Percentiles rank a stretch among this genome's conserved stretches.
Evolutionary conservation across 1,140 invertebrate genomes (phyloP).

Genomic region (Meteorus sp.): DNA sequence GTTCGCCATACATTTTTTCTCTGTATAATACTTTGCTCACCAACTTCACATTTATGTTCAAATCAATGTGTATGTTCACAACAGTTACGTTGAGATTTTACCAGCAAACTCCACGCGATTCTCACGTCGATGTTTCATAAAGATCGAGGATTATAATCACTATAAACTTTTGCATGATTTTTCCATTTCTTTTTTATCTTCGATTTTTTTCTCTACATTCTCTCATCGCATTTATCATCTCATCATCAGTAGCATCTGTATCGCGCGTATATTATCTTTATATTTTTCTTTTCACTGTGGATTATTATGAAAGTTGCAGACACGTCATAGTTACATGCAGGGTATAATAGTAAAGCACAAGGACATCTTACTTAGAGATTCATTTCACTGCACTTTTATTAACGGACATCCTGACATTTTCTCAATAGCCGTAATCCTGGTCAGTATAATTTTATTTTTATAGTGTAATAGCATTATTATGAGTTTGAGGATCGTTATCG

Average conservation of each 20-base stretch:
- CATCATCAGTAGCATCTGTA: too few relatives aligned
- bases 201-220: not conserved
- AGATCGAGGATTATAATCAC: slow-evolving; percentile 17
- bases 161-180: slow-evolving; percentile 3
- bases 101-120: slow-evolving; percentile 3
- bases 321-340: not conserved
- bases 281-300: too few relatives aligned
- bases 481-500: not conserved
- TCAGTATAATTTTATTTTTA: too few relatives aligned
- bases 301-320: not conserved
- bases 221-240: not conserved
- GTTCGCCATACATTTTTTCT: not conserved
- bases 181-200: not conserved
- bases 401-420: not conserved
- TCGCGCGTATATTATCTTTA: too few relatives aligned
- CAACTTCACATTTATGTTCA: not conserved
- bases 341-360: not conserved
- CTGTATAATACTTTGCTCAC: not conserved
- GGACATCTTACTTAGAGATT: slow-evolving; percentile 6
- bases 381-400: not conserved
- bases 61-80: not conserved
- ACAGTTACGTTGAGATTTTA: not conserved
- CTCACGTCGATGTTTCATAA: slow-evolving; percentile 14
- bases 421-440: not conserved
- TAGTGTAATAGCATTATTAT: not conserved